Evolutionary conservation across 1,140 invertebrate species (phyloP), one percentile per base, ranked within the genome.

Genomic region (Drosophila carrolli): DNA sequence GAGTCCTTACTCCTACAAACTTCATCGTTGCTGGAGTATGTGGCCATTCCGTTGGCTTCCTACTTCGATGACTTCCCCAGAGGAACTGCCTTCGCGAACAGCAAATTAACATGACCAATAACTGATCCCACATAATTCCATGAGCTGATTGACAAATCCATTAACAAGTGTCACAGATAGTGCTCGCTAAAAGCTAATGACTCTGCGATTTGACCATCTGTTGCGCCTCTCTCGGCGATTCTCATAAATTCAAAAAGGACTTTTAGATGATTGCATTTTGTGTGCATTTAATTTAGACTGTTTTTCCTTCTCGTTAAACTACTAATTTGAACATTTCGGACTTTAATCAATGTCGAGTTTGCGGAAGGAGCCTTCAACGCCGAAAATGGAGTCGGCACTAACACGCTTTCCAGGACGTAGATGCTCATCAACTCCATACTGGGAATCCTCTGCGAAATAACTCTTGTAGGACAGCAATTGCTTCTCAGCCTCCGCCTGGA

Each of bases 281-380:
- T 1, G 0, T 6, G 51, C 7, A 41, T 78, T 57, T 55, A 55
- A 56, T 78, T 78, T 61, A 65, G 47, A 56, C 41, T 4, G 5
- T 56, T 60, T 32, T 11, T 1, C 19, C 13, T 10, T 40, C 32
- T 13, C 11, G 10, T 50, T 27, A 40, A 13, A 27, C 16, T 35
- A 37, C 29, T 47, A 61, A 50, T 61, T 71, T 48, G 37, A 56
- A 58, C 43, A 53, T 23, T 40, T 55, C 40, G 23, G 38, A 37
- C n/a, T 41, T 58, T 85, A 92, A 67, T 92, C 91, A 51, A 92
- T 78, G 59, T 82, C 78, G 44, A 92, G 63, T 48, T 92, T 91
- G 43, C 94, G 93, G 82, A 95, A 95, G 32, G 94, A 94, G 4
- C 94, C 94, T 59, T 94, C 93, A 13, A 94, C 84, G 9, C 94